Evolutionary conservation across 2,797 vertebrate species (phyloP).

Genomic region (Enteromius treurensis): DNA sequence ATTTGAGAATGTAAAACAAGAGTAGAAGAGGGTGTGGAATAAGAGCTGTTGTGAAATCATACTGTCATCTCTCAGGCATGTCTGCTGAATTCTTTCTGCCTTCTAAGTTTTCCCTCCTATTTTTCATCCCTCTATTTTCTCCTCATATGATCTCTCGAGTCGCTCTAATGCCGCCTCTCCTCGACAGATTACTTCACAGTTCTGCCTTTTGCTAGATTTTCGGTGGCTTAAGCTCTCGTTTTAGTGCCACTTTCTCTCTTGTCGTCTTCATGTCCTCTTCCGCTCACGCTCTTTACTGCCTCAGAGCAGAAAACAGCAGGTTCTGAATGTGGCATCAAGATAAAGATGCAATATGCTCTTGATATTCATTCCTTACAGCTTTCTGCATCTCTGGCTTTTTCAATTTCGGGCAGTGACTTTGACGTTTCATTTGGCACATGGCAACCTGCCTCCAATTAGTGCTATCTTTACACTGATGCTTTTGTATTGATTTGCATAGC

Average conservation of each 20-base stretch:
- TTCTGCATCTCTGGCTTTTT: slow-evolving; percentile 36
- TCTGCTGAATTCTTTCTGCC: slow-evolving; percentile 36
- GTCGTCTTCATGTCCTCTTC: slow-evolving; percentile 20
- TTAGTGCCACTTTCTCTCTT: background rate
- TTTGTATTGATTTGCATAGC: slow-evolving; percentile 25
- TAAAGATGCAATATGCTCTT: slow-evolving; percentile 18
- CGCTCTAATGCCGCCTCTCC: slow-evolving; percentile 32
- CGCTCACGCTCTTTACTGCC: slow-evolving; percentile 32
- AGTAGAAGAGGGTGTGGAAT: slow-evolving; percentile 42
- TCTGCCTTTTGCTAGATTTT: background rate
- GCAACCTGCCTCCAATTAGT: slow-evolving; percentile 5
- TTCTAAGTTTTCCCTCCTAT: slow-evolving; percentile 20
- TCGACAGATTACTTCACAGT: slow-evolving; percentile 22
- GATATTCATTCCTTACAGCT: slow-evolving; percentile 50
- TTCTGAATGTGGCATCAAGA: slow-evolving; percentile 47
- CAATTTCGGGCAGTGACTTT: slow-evolving; percentile 31
- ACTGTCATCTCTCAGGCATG: slow-evolving; percentile 59
- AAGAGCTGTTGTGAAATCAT: slow-evolving; percentile 48
- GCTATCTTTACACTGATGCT: slow-evolving; percentile 6
- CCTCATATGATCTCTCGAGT: slow-evolving; percentile 43
- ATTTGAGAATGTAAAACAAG: slow-evolving; percentile 24
- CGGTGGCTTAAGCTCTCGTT: slow-evolving; percentile 10
- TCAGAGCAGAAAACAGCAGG: slow-evolving; percentile 20
- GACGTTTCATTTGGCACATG: slow-evolving; percentile 27
- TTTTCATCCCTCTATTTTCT: slow-evolving; percentile 49